A percentile compares a stretch with the other conserved stretches of the same genome.
Evolutionary conservation across 2,113 vertebrate species (phyloP).

Genomic region (Apistogramma diplotaenia): DNA sequence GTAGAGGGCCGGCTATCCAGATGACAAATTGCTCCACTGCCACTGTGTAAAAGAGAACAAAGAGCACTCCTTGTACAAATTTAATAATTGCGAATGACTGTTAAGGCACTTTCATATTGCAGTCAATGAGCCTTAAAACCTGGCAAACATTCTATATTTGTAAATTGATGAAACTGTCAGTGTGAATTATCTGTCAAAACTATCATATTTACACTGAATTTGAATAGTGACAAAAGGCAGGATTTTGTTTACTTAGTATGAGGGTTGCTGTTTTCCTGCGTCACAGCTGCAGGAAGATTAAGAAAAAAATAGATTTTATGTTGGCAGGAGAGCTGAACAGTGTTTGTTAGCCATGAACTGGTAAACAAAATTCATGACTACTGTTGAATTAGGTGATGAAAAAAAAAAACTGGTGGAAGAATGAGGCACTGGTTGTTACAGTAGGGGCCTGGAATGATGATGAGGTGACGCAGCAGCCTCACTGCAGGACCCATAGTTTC

Average conservation of each 20-base stretch:
- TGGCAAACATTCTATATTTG: not conserved
- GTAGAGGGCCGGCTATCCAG: too few species aligned
- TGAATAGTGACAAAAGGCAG: not conserved
- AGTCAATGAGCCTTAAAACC: not conserved
- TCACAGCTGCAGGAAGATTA: not conserved
- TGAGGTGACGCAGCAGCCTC: conserved; percentile 30
- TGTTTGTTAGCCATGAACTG: not conserved
- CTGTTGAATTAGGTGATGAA: not conserved
- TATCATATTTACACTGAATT: not conserved
- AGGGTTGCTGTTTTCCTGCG: not conserved
- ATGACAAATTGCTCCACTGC: too few species aligned
- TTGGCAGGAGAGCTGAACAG: not conserved
- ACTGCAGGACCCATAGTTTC: conserved; percentile 24
- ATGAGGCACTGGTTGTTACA: not conserved
- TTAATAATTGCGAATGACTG: too few species aligned
- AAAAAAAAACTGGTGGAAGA: not conserved
- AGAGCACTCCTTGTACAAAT: too few species aligned
- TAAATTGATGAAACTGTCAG: not conserved
- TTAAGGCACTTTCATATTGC: not conserved
- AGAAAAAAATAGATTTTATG: not conserved
- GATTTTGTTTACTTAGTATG: not conserved
- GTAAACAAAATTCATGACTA: not conserved
- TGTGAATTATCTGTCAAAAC: not conserved
- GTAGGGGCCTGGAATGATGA: conserved; percentile 10
- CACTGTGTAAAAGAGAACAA: too few species aligned